Percentiles rank a stretch among this genome's conserved stretches.
phyloP scores from a whole-genome alignment of 2,797 vertebrate species.

The Acipenser oxyrinchus region DNA sequence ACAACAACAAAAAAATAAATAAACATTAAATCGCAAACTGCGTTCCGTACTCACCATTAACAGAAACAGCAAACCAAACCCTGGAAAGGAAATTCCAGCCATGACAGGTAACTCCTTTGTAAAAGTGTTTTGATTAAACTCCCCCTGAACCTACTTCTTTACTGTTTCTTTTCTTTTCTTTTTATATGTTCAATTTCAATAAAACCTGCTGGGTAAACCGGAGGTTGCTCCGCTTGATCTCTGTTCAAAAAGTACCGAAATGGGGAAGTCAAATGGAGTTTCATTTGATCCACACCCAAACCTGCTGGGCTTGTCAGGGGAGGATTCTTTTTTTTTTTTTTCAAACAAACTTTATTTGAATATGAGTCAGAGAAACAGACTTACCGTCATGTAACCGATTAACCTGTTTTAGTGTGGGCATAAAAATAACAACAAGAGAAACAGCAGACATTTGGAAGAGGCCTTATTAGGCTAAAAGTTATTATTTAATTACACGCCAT shows the following conservation, averaged over 20 bases:
- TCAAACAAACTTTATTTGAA: background rate
- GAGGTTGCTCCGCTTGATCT: too few relatives aligned
- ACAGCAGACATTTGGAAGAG: too few relatives aligned
- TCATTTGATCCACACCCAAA: background rate
- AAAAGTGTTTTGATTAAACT: background rate
- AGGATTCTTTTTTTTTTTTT: background rate
- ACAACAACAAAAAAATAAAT: background rate
- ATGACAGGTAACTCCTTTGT: slow-evolving; percentile 35
- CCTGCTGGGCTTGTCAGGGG: background rate
- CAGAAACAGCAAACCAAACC: slow-evolving; percentile 21
- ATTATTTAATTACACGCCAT: too few relatives aligned
- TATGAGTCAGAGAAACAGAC: background rate
- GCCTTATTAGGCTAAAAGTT: too few relatives aligned
- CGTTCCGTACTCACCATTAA: slow-evolving; percentile 34
- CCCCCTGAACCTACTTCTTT: too few relatives aligned
- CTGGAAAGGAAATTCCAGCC: slow-evolving; percentile 22
- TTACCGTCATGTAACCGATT: background rate
- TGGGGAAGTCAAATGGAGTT: background rate
- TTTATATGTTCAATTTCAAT: too few relatives aligned
- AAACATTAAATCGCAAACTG: background rate
- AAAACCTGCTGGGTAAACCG: too few relatives aligned
- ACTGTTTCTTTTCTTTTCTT: too few relatives aligned
- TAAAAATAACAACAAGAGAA: background rate
- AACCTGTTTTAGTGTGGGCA: background rate
- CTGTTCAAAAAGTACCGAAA: too few relatives aligned